phyloP scores from a whole-genome alignment of 2,113 vertebrate genomes.

The Laticauda laticaudata region DNA sequence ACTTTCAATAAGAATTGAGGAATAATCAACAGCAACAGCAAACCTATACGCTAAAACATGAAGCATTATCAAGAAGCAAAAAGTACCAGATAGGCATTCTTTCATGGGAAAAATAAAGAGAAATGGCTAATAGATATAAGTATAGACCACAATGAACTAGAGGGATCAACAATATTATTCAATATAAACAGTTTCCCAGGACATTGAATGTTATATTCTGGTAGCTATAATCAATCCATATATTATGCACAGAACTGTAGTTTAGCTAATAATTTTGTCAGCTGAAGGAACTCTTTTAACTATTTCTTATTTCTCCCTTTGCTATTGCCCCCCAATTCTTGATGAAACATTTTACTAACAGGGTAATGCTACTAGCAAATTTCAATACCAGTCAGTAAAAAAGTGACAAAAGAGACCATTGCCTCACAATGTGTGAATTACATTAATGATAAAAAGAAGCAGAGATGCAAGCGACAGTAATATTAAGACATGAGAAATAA shows the following conservation, averaged over 20 bases:
- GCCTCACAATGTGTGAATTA: background rate
- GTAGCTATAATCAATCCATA: background rate
- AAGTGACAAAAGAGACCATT: background rate
- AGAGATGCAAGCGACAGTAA: background rate
- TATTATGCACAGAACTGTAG: background rate
- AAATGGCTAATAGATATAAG: background rate
- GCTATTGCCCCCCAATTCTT: background rate
- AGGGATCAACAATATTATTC: background rate
- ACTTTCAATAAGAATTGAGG: conserved; percentile 6
- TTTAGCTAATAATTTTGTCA: background rate
- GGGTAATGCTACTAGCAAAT: background rate
- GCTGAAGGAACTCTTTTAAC: background rate
- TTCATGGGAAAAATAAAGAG: background rate
- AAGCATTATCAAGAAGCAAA: background rate
- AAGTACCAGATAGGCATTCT: background rate
- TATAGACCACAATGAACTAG: background rate
- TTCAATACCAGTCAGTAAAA: background rate
- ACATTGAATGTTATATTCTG: background rate
- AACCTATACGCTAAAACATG: background rate
- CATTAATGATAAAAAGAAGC: background rate
- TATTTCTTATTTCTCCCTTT: background rate
- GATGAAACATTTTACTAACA: background rate
- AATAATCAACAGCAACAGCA: background rate
- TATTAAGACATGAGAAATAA: background rate
- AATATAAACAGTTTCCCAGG: background rate